phyloP scores from a whole-genome alignment of 2,888 invertebrate species.

The Drosophila merina region DNA sequence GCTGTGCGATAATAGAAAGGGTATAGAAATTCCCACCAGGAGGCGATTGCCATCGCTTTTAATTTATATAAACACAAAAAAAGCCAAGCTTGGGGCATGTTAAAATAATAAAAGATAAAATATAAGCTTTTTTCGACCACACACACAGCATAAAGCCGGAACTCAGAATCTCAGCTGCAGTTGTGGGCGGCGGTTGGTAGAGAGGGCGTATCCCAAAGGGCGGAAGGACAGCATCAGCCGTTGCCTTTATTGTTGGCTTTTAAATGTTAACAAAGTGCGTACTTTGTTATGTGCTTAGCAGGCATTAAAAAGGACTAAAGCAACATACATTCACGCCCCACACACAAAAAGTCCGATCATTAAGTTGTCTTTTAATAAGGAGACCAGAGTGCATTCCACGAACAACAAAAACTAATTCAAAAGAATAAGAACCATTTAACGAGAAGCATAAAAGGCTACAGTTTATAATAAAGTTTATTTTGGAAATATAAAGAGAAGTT shows the following conservation, averaged over 20 bases:
- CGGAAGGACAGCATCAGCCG: slow-evolving; percentile 38
- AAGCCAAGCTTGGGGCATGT: slow-evolving; percentile 15
- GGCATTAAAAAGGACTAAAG: slow-evolving; percentile 35
- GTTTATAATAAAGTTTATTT: not conserved
- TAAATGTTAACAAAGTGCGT: slow-evolving; percentile 69
- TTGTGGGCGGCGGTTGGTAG: slow-evolving; percentile 29
- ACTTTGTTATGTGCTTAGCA: slow-evolving; percentile 54
- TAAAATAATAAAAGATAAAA: slow-evolving; percentile 1
- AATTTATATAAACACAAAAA: slow-evolving; percentile 57
- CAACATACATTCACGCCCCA: slow-evolving; percentile 1
- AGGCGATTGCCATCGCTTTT: slow-evolving; percentile 49
- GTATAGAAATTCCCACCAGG: slow-evolving; percentile 23
- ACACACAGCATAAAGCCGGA: slow-evolving; percentile 5
- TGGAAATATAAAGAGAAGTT: too few relatives aligned
- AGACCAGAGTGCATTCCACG: slow-evolving; percentile 18
- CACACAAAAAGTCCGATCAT: slow-evolving; percentile 25
- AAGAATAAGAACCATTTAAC: not conserved
- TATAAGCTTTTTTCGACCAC: slow-evolving; percentile 22
- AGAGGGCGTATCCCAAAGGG: not conserved
- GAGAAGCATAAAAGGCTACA: not conserved
- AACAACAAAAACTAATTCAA: slow-evolving; percentile 2
- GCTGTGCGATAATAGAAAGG: slow-evolving; percentile 22
- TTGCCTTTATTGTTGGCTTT: slow-evolving; percentile 60
- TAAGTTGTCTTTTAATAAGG: slow-evolving; percentile 37
- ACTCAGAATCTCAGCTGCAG: slow-evolving; percentile 29